These are phyloP conservation scores for Bilobella aurantiaca DNA, from an alignment of 1,140 invertebrate species.

Conservation along the genomic window DNA sequence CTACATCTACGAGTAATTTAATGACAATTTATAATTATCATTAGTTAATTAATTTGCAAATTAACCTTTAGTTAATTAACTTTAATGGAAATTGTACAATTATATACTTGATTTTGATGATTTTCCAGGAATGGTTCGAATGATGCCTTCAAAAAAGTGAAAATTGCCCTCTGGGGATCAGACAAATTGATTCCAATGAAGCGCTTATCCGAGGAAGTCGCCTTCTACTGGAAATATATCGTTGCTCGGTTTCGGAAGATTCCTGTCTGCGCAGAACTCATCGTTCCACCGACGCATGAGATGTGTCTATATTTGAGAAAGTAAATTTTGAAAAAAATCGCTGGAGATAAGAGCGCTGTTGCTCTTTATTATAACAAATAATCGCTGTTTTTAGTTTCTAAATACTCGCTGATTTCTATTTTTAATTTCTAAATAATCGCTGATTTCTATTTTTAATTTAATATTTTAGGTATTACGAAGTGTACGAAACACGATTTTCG, in stretches of 20 bases:
- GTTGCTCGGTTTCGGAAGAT: not conserved
- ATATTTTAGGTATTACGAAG: not conserved
- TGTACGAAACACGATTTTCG: not conserved
- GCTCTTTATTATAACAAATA: too few species aligned
- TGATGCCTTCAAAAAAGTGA: not conserved
- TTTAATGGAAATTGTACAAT: not conserved
- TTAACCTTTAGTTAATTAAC: too few species aligned
- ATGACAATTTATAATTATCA: too few species aligned
- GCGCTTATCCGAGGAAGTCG: not conserved
- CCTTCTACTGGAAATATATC: not conserved
- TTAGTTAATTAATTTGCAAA: too few species aligned
- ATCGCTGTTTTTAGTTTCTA: too few species aligned
- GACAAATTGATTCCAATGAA: not conserved
- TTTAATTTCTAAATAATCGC: too few species aligned
- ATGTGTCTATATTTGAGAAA: not conserved
- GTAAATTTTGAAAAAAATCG: too few species aligned
- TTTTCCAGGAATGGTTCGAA: not conserved
- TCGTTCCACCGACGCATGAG: not conserved
- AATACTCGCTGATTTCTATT: too few species aligned
- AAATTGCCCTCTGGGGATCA: not conserved
- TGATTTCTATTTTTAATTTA: too few species aligned
- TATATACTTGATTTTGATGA: not conserved
- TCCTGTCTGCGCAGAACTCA: not conserved
- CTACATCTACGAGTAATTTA: not conserved
- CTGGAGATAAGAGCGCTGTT: too few species aligned